Percentiles rank a stretch among this genome's conserved stretches.
phyloP scores from a whole-genome alignment of 2,888 invertebrate species.

The Epirrita christyi region DNA sequence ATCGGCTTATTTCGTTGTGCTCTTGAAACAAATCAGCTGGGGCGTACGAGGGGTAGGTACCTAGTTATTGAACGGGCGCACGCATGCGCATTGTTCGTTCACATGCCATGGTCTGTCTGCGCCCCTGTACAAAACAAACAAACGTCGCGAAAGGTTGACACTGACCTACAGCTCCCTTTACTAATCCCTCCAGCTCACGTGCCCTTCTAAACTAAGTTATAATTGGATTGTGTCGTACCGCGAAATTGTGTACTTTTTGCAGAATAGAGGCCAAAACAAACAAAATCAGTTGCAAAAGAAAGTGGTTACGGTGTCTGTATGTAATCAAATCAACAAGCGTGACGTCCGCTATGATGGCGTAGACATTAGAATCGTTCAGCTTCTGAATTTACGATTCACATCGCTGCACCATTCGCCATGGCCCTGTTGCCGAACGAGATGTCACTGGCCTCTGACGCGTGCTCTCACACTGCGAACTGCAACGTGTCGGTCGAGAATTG shows the following conservation, averaged over 20 bases:
- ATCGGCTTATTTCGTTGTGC: conserved; percentile 23
- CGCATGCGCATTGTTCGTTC: conserved; percentile 68
- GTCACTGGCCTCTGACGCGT: conserved; percentile 51
- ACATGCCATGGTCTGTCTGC: conserved; percentile 53
- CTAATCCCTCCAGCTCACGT: conserved; percentile 41
- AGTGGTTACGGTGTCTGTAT: conserved; percentile 66
- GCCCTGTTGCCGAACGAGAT: conserved; percentile 56
- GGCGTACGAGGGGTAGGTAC: conserved; percentile 48
- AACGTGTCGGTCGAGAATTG: conserved; percentile 24
- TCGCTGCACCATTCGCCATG: conserved; percentile 64
- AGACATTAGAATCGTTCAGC: conserved; percentile 62
- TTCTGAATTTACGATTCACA: conserved; percentile 73
- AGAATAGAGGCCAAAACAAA: conserved; percentile 49
- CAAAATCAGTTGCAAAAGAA: conserved; percentile 77
- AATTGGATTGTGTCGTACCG: neutral
- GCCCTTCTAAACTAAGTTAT: conserved; percentile 25
- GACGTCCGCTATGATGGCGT: conserved; percentile 65
- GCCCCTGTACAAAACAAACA: conserved; percentile 74
- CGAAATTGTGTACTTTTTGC: conserved; percentile 1
- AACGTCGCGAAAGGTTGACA: conserved; percentile 66
- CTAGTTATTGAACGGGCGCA: conserved; percentile 74
- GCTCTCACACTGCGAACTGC: conserved; percentile 36
- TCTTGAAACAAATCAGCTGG: conserved; percentile 59
- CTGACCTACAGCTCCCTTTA: conserved; percentile 60
- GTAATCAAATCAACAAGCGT: conserved; percentile 66